phyloP scores from a whole-genome alignment of 1,140 invertebrate genomes.

The Hirudo medicinalis region DNA sequence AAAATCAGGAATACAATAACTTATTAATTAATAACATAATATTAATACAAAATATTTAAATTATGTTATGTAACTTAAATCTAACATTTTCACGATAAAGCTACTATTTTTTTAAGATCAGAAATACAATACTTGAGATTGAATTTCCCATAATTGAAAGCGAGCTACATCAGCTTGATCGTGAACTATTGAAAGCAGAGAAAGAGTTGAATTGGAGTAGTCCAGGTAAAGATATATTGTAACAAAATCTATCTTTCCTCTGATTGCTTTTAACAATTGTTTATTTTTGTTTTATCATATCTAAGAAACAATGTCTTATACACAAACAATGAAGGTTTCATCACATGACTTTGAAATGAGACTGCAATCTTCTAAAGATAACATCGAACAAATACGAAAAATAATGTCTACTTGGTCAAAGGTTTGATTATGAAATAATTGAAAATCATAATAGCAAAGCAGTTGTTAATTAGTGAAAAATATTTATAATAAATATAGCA shows the following conservation, averaged over 20 bases:
- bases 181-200: conserved; percentile 60
- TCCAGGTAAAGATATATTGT: conserved; percentile 43
- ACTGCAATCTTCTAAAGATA: conserved; percentile 67
- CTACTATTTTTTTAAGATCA: conserved; percentile 55
- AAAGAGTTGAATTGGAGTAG: conserved; percentile 68
- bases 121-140: conserved; percentile 60
- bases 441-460: no score
- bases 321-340: background rate
- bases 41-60: no score
- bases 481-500: no score
- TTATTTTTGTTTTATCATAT: background rate
- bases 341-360: conserved; percentile 58
- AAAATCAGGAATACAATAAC: no score
- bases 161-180: conserved; percentile 66
- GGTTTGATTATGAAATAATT: background rate
- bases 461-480: no score
- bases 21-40: no score
- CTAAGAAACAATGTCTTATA: background rate
- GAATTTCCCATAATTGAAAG: conserved; percentile 67
- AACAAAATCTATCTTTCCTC: background rate
- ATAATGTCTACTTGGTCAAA: conserved; percentile 65
- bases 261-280: background rate
- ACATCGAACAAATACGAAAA: conserved; percentile 61
- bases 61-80: conserved; percentile 26
- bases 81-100: conserved; percentile 40